Conservation (phyloP, 1,140 invertebrate genomes). For the Leptinotarsa texana region DNA sequence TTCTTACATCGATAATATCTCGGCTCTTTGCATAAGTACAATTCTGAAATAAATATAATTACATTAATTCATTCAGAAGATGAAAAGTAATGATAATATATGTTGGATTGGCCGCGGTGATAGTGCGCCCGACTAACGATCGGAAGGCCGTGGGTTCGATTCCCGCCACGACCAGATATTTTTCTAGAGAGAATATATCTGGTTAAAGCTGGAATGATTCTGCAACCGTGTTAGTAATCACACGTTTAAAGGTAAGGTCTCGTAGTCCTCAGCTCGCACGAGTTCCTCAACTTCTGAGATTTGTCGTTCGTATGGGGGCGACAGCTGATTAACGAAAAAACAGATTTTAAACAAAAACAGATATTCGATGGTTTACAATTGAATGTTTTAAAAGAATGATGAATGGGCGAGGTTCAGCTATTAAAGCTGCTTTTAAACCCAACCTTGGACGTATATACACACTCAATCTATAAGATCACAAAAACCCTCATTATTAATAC, state of each 20-base stretch:
- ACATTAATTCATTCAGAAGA: not conserved
- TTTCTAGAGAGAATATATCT: no score
- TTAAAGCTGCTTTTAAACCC: no score
- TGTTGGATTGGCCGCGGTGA: not conserved
- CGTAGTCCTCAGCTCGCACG: not conserved
- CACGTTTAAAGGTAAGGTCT: no score
- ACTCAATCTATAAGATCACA: not conserved
- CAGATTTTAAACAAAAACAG: conserved; percentile 2
- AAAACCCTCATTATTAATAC: not conserved
- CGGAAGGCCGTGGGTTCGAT: no score
- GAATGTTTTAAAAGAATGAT: not conserved
- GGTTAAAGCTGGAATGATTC: no score
- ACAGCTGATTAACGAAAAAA: no score
- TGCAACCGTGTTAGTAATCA: no score
- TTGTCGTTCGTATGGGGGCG: no score
- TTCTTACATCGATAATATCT: conserved; percentile 55
- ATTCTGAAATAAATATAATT: conserved; percentile 40
- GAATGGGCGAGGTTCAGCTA: no score
- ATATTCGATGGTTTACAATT: not conserved
- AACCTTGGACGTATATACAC: not conserved
- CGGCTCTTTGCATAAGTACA: conserved; percentile 42
- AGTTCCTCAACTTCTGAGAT: not conserved
- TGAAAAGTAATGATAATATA: not conserved
- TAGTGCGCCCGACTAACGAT: no score
- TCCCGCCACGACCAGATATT: no score